Evolutionary conservation across 2,113 vertebrate species (phyloP), one percentile per base, ranked within the genome.

Genomic region (Capreolus pygargus): DNA sequence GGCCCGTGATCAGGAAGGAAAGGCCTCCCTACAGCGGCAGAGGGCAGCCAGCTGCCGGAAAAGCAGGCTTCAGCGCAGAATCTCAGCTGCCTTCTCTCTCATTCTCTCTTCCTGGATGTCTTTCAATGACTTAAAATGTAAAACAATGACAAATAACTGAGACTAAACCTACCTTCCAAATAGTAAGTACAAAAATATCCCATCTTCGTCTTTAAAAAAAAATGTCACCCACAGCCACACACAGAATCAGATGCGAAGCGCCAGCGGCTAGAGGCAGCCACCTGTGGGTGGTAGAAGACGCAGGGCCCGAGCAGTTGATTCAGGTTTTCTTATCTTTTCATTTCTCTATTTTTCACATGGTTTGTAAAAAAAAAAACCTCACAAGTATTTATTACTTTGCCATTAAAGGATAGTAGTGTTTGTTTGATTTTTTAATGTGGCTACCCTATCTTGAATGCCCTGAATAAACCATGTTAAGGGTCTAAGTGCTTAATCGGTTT

Each of bases 291-390:
- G 28, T 14, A 25, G 5, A 61, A 39, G n/a, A 7, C 12, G 0
- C 12, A 27, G 1, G 19, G 45, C 6, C 3, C 7, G 27, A 15
- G 14, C 6, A 61, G 4, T 6, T 36, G 13, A 2, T 30, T 3
- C 27, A 43, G 14, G 45, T 94, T 97, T 60, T 91, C 89, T 67
- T 92, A 70, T 25, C 6, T 92, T 92, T 86, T 36, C n/a, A 84
- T 52, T 21, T 82, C 39, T 94, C 14, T 70, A 36, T 67, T 90
- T 96, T 78, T 58, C 0, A 47, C 88, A 36, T 14, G 5, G 27
- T 70, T 94, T 86, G 57, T 14, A 64, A 83, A 70, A 54, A 30
- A 88, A 67, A n/a, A 3, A 3, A 2, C 15, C 9, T 28, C 50
- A 17, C 2, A 67, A 36, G 12, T 4, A 47, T 86, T 36, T 33